Evolutionary conservation across 2,797 vertebrate genomes (phyloP), one percentile per base, ranked within the genome.

Genomic region (Xenopus petersii): DNA sequence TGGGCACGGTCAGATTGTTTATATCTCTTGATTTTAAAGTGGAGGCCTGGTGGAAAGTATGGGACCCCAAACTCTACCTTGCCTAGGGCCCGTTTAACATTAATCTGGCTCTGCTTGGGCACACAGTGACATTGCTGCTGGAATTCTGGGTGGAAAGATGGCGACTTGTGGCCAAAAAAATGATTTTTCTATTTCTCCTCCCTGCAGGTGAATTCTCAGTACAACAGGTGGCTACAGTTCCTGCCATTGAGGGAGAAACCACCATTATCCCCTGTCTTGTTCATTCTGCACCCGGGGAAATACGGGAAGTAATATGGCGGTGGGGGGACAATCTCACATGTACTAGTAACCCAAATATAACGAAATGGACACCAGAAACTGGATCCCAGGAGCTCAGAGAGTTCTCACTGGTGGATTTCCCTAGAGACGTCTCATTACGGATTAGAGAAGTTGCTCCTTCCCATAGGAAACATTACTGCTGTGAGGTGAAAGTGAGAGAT

Each of bases 201-300:
- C 24, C 64, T 51, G 47, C 17, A 67, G 64, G 21, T 67, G 4
- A 49, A 17, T 24, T 24, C n/a, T 26, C 12, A 10, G n/a, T 49
- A 47, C n/a, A 67, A 4, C 64, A 67, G 46, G 12, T 26, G 11
- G 64, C 54, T 24, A 2, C 26, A 21, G 12, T 67, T 17, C 64
- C 17, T 5, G 47, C 64, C 12, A 5, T 67, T 9, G 16, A 9
- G 17, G 46, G 47, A 67, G 64, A 67, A 67, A 12, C 17, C 10
- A 12, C 48, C 47, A 51, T 24, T 11, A 67, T 67, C 9, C 64
- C 64, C 17, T 67, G 64, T 67, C 8, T n/a, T 49, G 17, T 67
- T 51, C 17, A 24, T 67, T 26, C 49, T 17, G 17, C 17, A 51
- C 17, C 42, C 15, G 64, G 47, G 15, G 21, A 2, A 12, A 26